Evolutionary conservation across 2,888 invertebrate genomes (phyloP).

Genomic region (Didymodactylos carnosus): DNA sequence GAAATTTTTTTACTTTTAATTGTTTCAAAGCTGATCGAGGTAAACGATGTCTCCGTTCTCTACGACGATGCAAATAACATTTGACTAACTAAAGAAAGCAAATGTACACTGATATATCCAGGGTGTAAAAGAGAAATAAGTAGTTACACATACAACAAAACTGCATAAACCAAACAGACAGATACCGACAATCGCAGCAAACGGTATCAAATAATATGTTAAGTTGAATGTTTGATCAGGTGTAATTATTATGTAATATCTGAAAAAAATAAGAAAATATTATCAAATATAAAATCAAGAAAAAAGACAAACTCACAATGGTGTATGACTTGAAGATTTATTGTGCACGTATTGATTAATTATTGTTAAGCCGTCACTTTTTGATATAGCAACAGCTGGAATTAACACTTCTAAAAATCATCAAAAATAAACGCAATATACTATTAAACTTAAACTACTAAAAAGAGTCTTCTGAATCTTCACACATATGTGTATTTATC

Average conservation of each 20-base stretch:
- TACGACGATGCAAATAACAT: conserved; percentile 57
- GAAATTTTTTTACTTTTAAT: conserved; percentile 75
- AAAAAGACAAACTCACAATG: background rate
- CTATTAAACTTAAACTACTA: too few relatives aligned
- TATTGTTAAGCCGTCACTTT: background rate
- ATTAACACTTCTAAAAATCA: background rate
- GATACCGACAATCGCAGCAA: background rate
- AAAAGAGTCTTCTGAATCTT: too few relatives aligned
- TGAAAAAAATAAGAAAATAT: background rate
- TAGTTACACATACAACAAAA: background rate
- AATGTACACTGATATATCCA: background rate
- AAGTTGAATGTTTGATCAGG: background rate
- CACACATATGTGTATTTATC: too few relatives aligned
- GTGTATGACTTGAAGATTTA: background rate
- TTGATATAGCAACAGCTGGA: background rate
- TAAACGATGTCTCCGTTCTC: conserved; percentile 59
- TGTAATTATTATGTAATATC: background rate
- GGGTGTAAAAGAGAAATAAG: background rate
- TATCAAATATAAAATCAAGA: background rate
- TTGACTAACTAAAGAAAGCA: conserved; percentile 41
- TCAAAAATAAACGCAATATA: background rate
- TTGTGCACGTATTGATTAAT: background rate
- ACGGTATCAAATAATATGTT: background rate
- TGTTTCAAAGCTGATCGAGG: conserved; percentile 68
- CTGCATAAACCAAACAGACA: background rate